Conservation (phyloP, 2,113 vertebrate genomes). For the Rafetus swinhoei region DNA sequence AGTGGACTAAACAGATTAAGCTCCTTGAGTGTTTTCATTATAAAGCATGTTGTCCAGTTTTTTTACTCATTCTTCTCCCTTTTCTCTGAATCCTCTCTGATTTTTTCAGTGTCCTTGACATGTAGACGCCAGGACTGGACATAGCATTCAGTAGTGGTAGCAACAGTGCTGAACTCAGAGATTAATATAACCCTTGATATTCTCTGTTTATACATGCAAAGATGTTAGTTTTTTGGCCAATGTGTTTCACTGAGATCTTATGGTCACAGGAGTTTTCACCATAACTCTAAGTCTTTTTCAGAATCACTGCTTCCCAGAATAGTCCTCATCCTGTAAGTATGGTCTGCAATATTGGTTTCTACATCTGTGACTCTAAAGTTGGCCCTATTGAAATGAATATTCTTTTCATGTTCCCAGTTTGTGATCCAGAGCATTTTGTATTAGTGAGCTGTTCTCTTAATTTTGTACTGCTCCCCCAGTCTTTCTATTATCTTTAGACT, state of each 20-base stretch:
- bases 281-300: not conserved
- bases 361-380: not conserved
- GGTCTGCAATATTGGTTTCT: not conserved
- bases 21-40: not conserved
- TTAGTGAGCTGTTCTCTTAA: not conserved
- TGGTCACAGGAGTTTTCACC: not conserved
- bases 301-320: not conserved
- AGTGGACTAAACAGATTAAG: not conserved
- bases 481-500: not conserved
- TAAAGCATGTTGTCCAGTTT: not conserved
- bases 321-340: not conserved
- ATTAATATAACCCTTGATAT: not conserved
- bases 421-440: not conserved
- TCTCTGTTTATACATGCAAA: not conserved
- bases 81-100: not conserved
- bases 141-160: not conserved
- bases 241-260: not conserved
- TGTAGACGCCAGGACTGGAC: not conserved
- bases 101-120: not conserved
- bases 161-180: not conserved
- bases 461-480: not conserved
- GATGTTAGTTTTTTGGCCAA: not conserved
- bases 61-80: not conserved
- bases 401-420: not conserved
- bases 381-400: not conserved